Evolutionary conservation across 2,797 vertebrate species (phyloP).

Genomic region (Rallus crepitans): DNA sequence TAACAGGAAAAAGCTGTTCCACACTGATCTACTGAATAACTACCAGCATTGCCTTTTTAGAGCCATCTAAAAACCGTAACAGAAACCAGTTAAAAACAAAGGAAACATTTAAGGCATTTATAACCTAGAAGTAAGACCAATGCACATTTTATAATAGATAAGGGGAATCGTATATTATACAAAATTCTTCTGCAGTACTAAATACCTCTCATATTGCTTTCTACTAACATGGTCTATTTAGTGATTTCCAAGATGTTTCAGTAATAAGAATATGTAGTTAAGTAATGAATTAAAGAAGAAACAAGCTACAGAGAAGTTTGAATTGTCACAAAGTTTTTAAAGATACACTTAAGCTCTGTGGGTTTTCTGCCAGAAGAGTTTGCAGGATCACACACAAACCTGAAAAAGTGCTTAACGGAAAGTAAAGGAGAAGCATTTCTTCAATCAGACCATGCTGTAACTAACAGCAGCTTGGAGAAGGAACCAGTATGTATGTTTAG

Average conservation of each 20-base stretch:
- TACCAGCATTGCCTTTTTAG: not conserved
- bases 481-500: not conserved
- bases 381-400: not conserved
- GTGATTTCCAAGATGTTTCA: not conserved
- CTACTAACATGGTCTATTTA: not conserved
- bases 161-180: not conserved
- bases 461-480: not conserved
- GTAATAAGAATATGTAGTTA: not conserved
- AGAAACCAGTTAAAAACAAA: not conserved
- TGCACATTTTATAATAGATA: not conserved
- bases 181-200: not conserved
- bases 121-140: not conserved
- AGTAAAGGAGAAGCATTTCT: not conserved
- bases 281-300: not conserved
- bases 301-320: not conserved
- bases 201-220: not conserved
- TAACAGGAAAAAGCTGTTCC: not conserved
- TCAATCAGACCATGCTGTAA: not conserved
- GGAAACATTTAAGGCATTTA: not conserved
- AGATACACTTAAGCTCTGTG: not conserved
- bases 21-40: not conserved
- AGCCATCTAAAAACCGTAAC: not conserved
- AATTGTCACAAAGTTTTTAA: not conserved
- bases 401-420: not conserved
- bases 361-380: not conserved